Evolutionary conservation across 92 coral and sea anemone species (phyloP).

Genomic region (Zoanthus sociatus): DNA sequence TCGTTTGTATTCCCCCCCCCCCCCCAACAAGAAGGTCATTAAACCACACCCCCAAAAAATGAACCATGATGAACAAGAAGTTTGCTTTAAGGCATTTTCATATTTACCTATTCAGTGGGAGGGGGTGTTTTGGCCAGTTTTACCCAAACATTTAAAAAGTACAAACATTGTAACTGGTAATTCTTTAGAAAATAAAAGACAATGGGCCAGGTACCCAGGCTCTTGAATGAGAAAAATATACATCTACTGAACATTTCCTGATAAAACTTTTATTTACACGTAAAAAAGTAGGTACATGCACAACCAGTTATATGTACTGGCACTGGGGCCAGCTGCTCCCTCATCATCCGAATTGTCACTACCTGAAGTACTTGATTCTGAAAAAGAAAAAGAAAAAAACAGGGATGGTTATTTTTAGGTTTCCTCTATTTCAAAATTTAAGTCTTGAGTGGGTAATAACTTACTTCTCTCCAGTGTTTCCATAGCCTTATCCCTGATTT

Average conservation of each 20-base stretch:
- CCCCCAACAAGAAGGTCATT: neutral
- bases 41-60: slow-evolving; percentile 14
- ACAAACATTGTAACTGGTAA: slow-evolving; percentile 27
- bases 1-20: slow-evolving; percentile 49
- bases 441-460: slow-evolving; percentile 22
- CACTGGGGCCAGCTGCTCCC: slow-evolving; percentile 29
- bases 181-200: slow-evolving; percentile 43
- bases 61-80: slow-evolving; percentile 43
- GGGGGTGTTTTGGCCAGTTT: slow-evolving; percentile 46
- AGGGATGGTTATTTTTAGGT: neutral
- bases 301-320: slow-evolving; percentile 44
- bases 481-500: slow-evolving; percentile 70
- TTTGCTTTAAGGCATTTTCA: neutral
- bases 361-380: slow-evolving; percentile 55
- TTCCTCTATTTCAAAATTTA: slow-evolving; percentile 3
- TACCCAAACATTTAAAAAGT: slow-evolving; percentile 23
- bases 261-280: slow-evolving; percentile 34
- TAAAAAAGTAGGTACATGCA: slow-evolving; percentile 34
- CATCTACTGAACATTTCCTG: slow-evolving; percentile 43
- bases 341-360: slow-evolving; percentile 25
- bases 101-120: slow-evolving; percentile 32
- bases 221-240: neutral
- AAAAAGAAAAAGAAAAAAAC: slow-evolving; percentile 34
- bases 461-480: slow-evolving; percentile 69
- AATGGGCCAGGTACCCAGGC: slow-evolving; percentile 41